A percentile compares a stretch with the other conserved stretches of the same genome.
phyloP scores from a whole-genome alignment of 2,888 invertebrate species.

The Leptinotarsa juncta region DNA sequence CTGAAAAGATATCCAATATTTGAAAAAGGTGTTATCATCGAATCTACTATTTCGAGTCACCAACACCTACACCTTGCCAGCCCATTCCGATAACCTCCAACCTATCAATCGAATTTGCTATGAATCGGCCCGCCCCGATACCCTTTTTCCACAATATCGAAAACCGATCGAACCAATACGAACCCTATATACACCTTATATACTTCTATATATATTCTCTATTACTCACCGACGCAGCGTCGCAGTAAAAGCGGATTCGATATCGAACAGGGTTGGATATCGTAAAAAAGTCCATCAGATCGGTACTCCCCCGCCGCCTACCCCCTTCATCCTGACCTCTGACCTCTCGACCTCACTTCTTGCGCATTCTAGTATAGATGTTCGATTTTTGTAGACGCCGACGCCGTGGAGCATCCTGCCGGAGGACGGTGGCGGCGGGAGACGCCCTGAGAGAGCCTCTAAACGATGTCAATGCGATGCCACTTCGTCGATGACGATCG shows the following conservation, averaged over 20 bases:
- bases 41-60: background rate
- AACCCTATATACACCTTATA: slow-evolving; percentile 38
- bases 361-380: slow-evolving; percentile 64
- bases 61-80: slow-evolving; percentile 28
- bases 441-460: slow-evolving; percentile 45
- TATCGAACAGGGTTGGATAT: slow-evolving; percentile 62
- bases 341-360: slow-evolving; percentile 58
- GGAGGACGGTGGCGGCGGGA: slow-evolving; percentile 41
- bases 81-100: slow-evolving; percentile 41
- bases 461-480: slow-evolving; percentile 40
- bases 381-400: slow-evolving; percentile 66
- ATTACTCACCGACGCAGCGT: slow-evolving; percentile 42
- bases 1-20: background rate
- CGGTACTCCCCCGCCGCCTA: slow-evolving; percentile 51
- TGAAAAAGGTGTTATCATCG: background rate
- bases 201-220: slow-evolving; percentile 33
- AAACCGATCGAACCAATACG: slow-evolving; percentile 49
- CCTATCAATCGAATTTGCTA: slow-evolving; percentile 39
- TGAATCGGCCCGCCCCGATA: slow-evolving; percentile 45
- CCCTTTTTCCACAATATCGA: slow-evolving; percentile 45
- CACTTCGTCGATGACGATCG: slow-evolving; percentile 25
- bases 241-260: slow-evolving; percentile 52
- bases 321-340: slow-evolving; percentile 48
- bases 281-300: slow-evolving; percentile 63
- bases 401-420: slow-evolving; percentile 54